Conservation (phyloP, 2,888 invertebrate species). For the Sthenelais limicola region DNA sequence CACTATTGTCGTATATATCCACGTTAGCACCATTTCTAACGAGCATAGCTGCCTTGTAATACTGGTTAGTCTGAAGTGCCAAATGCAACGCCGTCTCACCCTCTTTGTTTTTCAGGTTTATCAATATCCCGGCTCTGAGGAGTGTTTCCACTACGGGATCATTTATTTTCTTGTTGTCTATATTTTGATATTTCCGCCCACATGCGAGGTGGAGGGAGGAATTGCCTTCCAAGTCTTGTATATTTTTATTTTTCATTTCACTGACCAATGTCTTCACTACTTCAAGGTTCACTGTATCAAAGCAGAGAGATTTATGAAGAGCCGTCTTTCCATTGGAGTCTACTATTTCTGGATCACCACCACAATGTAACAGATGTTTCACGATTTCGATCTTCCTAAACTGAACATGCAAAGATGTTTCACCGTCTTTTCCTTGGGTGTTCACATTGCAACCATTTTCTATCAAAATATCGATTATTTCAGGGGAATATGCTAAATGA, state of each 20-base stretch:
- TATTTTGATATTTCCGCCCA: neutral
- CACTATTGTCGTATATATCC: neutral
- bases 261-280: neutral
- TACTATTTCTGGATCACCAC: neutral
- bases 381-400: neutral
- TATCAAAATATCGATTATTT: neutral
- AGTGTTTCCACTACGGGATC: neutral
- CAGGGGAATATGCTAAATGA: neutral
- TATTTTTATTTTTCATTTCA: neutral
- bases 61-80: neutral
- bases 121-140: neutral
- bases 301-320: neutral
- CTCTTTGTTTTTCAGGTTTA: constrained; percentile 1
- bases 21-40: constrained; percentile 8
- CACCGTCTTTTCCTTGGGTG: neutral
- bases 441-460: neutral
- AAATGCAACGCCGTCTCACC: constrained; percentile 11
- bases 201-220: neutral
- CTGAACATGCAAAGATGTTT: neutral
- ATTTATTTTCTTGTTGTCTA: neutral
- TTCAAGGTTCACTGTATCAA: neutral
- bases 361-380: neutral
- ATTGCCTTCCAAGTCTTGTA: neutral
- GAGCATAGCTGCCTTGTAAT: constrained; percentile 17
- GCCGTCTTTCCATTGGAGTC: neutral